These are phyloP conservation scores for Phrynosoma blainvillii DNA, from an alignment of 2,113 vertebrate genomes.

Conservation along the genomic window DNA sequence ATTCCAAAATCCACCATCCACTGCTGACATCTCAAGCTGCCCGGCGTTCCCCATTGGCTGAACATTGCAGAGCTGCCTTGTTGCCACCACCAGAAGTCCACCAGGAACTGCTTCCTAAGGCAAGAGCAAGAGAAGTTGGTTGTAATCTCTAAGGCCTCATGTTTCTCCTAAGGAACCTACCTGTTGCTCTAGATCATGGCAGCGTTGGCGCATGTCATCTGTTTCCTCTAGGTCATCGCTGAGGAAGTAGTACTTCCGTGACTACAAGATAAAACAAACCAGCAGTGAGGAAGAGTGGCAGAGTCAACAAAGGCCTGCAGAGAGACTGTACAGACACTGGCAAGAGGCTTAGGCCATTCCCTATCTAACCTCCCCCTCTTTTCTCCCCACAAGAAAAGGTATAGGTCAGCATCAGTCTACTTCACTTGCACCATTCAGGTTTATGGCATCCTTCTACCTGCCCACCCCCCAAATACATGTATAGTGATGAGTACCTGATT, in stretches of 20 bases:
- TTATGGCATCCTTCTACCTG: background rate
- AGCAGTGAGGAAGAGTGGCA: background rate
- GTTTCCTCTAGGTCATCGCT: slow-evolving; percentile 85
- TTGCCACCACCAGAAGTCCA: background rate
- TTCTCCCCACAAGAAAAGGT: background rate
- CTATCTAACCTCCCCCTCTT: background rate
- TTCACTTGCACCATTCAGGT: background rate
- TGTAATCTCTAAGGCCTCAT: background rate
- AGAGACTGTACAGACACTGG: no score
- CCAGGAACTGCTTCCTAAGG: background rate
- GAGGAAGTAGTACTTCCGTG: slow-evolving; percentile 91
- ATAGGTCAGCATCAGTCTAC: background rate
- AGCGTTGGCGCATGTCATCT: slow-evolving; percentile 79
- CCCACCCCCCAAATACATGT: background rate
- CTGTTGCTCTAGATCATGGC: slow-evolving; percentile 86
- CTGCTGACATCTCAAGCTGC: no score
- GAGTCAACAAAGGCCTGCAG: background rate
- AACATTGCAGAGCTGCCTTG: background rate
- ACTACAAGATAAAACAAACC: slow-evolving; percentile 68
- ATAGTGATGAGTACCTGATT: slow-evolving; percentile 79
- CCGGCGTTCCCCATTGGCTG: background rate
- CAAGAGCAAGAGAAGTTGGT: background rate
- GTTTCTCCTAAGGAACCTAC: slow-evolving; percentile 64
- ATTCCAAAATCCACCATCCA: background rate
- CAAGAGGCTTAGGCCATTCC: background rate